Base-by-base conservation (phyloP, 2,797 vertebrate genomes). In the Chrysolophus pictus region DNA sequence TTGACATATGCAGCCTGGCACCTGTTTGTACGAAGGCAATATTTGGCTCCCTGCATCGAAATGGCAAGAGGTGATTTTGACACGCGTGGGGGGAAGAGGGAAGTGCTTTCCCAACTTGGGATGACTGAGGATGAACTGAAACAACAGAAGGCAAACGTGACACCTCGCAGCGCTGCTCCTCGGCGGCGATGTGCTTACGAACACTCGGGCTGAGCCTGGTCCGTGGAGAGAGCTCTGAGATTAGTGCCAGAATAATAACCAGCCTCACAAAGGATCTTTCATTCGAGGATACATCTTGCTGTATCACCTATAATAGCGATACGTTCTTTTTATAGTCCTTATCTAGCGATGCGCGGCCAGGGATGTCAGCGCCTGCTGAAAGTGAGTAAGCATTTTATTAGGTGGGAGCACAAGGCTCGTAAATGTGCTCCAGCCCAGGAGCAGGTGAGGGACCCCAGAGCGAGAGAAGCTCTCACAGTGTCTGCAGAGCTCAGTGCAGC, bases 301-400 rank as follows among this genome's bases (percentile, higher is more conserved):
- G 91, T 63, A 62, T 87, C 80, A 87, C 92, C 87, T 87, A 7
- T 51, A 79, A 73, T 17, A 91, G 92, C 94, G 63, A 41, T 28
- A 26, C 18, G 0, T 72, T 71, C 80, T 87, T 91, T 94, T 95
- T 88, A 91, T 80, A 89, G 85, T 88, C 90, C 89, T 92, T 91
- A 94, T 81, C 96, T 85, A 64, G 94, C 28, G 88, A 39, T 23
- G 96, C 90, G 96, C 31, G 83, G 96, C 96, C 96, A 65, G 93
- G 70, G 95, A 79, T 96, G 96, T 96, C 95, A 90, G 80, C 68
- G 87, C 80, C 94, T 73, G 15, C 91, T 88, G 94, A 91, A 3
- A 92, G 92, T 96, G 95, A 95, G 92, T 94, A 94, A 95, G 91
- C 76, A 29, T 96, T 96, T 94, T 95, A 89, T 93, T 95, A 92